Evolutionary conservation across 2,797 vertebrate genomes (phyloP), one percentile per base, ranked within the genome.

Genomic region (Hydrolagus colliei): DNA sequence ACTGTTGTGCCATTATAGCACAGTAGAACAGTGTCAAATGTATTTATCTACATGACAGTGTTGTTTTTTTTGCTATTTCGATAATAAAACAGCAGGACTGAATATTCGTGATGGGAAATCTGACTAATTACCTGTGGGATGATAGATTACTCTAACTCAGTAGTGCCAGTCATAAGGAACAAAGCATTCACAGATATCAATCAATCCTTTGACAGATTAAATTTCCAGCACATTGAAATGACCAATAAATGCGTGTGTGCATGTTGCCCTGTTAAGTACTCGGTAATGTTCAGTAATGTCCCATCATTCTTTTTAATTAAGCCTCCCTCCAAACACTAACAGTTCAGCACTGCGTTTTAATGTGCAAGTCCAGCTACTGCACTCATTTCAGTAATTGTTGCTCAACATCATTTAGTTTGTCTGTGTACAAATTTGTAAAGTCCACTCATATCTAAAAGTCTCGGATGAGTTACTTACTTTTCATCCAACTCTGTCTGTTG

Each of bases 101-200:
- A 94, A 92, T 91, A 93, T 94, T 95, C 94, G 94, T 93, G 93
- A 94, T 94, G 93, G 92, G 93, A 95, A 94, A 95, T 93, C 93
- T 94, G 91, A 92, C 89, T 91, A 92, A 93, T 92, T 94, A 93
- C 93, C 91, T 94, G 92, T 91, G 92, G 91, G 91, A 94, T 95
- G 93, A 94, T 94, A 93, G 92, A 94, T 94, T 91, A 92, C 91
- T 92, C 90, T 90, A 93, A 91, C 92, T 92, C 89, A 8, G 92
- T 90, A 89, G 88, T 93, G 93, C 91, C 92, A 93, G 92, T 93
- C 93, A 93, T 90, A 91, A 91, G 92, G 93, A 94, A 93, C 92
- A 94, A 93, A 93, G 92, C 91, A 93, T 92, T 93, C 92, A 89
- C 86, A 91, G 89, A 91, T 93, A 94, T 94, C 92, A 93, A 92